Evolutionary conservation across 1,140 invertebrate species (phyloP).

Genomic region (Heliconius eleuchia): DNA sequence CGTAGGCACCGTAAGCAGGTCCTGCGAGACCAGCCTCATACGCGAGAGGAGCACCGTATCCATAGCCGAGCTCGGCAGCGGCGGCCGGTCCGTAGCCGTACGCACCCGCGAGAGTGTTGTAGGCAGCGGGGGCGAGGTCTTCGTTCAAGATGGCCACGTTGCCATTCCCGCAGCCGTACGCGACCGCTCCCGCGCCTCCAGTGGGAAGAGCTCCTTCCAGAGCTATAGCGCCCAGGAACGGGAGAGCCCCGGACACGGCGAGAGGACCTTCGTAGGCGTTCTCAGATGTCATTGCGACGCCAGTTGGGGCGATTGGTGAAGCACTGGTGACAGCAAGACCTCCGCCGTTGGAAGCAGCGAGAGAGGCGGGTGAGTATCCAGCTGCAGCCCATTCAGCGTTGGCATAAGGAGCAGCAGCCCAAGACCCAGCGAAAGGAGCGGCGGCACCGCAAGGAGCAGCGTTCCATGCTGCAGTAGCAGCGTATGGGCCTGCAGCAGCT

Average conservation of each 20-base stretch:
- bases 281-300: conserved; percentile 32
- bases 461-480: not conserved
- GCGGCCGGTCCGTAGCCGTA: conserved; percentile 6
- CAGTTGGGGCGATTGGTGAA: conserved; percentile 42
- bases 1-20: conserved; percentile 16
- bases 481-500: not conserved
- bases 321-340: conserved; percentile 38
- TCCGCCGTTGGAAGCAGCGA: conserved; percentile 38
- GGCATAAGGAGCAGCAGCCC: conserved; percentile 22
- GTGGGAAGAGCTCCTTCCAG: conserved; percentile 42
- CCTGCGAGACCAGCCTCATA: conserved; percentile 22
- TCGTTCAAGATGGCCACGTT: conserved; percentile 38
- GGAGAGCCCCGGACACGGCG: conserved; percentile 36
- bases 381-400: conserved; percentile 27
- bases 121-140: conserved; percentile 5
- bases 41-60: conserved; percentile 9
- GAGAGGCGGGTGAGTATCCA: conserved; percentile 2
- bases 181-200: conserved; percentile 44
- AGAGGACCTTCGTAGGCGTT: conserved; percentile 40
- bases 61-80: not conserved
- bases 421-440: not conserved
- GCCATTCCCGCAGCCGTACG: conserved; percentile 43
- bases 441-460: not conserved
- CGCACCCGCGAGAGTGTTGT: not conserved
- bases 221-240: conserved; percentile 34